Base-by-base conservation (phyloP, 2,113 vertebrate genomes). In the Oncorhynchus kisutch region DNA sequence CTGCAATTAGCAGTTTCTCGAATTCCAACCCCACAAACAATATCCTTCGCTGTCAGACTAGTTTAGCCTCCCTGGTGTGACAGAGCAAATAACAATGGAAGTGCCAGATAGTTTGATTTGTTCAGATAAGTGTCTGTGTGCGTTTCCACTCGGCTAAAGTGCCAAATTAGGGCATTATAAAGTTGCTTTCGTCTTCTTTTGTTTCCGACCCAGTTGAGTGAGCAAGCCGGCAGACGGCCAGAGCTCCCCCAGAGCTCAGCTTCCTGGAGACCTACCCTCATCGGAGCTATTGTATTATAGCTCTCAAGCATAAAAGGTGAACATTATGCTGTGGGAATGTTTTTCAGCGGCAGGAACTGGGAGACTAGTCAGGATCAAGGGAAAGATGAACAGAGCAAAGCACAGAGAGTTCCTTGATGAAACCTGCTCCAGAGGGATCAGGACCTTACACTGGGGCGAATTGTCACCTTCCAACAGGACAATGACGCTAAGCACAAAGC, bases 111-210 rank as follows among this genome's bases (percentile, higher is more conserved):
- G 84, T 84, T 81, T 71, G 57, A 84, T 82, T 85, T 83, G 67
- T 87, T 88, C 78, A 81, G 83, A 87, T 89, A 71, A 76, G 83
- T 87, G 86, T 89, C 79, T 87, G 82, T 88, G 80, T 74, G 74
- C 90, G 86, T 88, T 73, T 73, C 80, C 71, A 74, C 75, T 86
- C 59, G 78, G 82, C 65, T 59, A 79, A 83, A 72, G 79, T 78
- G 84, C 85, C 89, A 90, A 88, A 89, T 86, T 75, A 88, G 82
- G 78, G 87, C 79, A 78, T 88, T 85, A 87, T 73, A 79, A 87
- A 88, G 80, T 84, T 82, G 84, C 81, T 79, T 85, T 87, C 87
- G 73, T 87, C 80, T 27, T 80, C 75, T 82, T 87, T 81, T 84
- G 84, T 74, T 31, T 88, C 81, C 81, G 86, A 89, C 85, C 85